Conservation (phyloP, 2,888 invertebrate species). For the Drosophila merina region DNA sequence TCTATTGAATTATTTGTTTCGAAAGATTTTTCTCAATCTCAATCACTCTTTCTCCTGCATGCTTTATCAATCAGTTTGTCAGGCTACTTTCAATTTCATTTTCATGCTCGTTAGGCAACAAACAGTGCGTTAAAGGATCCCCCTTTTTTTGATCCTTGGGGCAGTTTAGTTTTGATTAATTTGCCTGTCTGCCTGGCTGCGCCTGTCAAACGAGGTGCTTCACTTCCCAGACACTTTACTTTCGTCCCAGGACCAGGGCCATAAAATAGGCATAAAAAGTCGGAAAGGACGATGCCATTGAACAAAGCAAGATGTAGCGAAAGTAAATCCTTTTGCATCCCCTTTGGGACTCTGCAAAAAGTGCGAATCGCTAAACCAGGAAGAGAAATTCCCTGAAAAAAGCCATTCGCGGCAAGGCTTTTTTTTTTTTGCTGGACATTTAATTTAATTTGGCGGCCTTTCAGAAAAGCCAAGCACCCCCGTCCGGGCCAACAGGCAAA, state of each 20-base stretch:
- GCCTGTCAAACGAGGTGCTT: conserved; percentile 59
- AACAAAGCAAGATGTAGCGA: conserved; percentile 28
- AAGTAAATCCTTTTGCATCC: conserved; percentile 49
- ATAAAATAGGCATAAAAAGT: conserved; percentile 48
- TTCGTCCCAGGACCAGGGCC: conserved; percentile 6
- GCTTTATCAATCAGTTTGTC: conserved; percentile 74
- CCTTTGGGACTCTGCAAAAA: conserved; percentile 25
- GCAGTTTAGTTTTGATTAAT: conserved; percentile 76
- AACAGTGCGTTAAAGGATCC: conserved; percentile 64
- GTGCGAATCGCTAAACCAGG: conserved; percentile 16
- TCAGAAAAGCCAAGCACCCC: conserved; percentile 47
- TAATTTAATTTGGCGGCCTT: conserved; percentile 74
- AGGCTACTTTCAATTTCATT: conserved; percentile 70
- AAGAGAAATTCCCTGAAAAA: conserved; percentile 16
- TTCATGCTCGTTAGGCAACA: conserved; percentile 71
- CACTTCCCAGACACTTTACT: conserved; percentile 13
- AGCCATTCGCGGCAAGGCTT: conserved; percentile 16
- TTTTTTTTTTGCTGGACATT: conserved; percentile 54
- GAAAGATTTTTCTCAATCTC: not conserved
- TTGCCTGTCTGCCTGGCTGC: conserved; percentile 62
- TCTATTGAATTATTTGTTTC: conserved; percentile 1
- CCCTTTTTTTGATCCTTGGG: conserved; percentile 60
- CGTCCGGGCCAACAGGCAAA: conserved; percentile 7
- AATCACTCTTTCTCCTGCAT: not conserved
- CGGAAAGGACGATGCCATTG: not conserved